Evolutionary conservation across 1,140 invertebrate species (phyloP), one percentile per base, ranked within the genome.

Genomic region (Lerema accius): DNA sequence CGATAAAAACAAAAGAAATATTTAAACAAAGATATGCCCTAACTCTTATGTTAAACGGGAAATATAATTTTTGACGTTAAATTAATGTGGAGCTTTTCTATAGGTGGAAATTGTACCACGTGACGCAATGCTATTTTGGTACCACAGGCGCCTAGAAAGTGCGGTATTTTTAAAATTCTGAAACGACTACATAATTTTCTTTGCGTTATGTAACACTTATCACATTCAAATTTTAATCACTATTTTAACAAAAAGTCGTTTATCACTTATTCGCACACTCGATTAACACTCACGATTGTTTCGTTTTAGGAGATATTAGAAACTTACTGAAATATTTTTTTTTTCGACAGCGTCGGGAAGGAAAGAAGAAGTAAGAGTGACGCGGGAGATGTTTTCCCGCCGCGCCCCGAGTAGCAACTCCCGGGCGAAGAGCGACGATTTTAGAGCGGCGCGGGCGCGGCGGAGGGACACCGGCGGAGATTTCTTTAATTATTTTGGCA

Each of bases 401-500:
- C 86, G 85, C 90, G 86, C 90, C 90, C 89, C 90, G 89, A 90
- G 89, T 86, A 84, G 67, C 81, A 83, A 92, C 90, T 92, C 92
- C 92, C 90, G 84, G 83, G 88, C 91, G 91, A 90, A 94, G 93
- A 94, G 93, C 88, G 91, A 94, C 93, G 92, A 90, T 94, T 94
- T 94, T 94, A 94, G 94, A 93, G 93, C 93, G 91, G 91, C 91
- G 89, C 87, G 83, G 86, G 84, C 91, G 85, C 86, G 78, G 86
- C 78, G 85, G 86, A 88, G 86, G 82, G 86, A 89, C 84, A 89
- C 78, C 80, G 77, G 73, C 90, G 91, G 91, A 92, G 91, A 92
- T 93, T 94, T 94, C 93, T 93, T 93, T 94, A 94, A 94, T 94
- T 94, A 94, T 94, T 94, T 94, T 94, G 94, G 94, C 94, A 94